Percentiles rank a stretch among this genome's conserved stretches.
phyloP scores from a whole-genome alignment of 2,113 vertebrate genomes.

The Lepus timidus region DNA sequence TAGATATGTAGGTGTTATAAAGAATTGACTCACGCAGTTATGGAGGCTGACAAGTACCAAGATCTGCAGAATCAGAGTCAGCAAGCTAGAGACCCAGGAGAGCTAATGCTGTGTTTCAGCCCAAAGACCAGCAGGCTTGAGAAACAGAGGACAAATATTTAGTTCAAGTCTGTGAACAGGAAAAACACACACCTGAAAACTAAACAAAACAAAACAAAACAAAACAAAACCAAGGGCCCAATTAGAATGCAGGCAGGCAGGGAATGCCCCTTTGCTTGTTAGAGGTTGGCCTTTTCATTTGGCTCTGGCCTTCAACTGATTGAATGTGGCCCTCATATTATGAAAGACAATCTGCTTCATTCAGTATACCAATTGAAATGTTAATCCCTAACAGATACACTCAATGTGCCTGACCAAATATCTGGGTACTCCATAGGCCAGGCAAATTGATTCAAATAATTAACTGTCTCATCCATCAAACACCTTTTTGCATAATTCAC shows the following conservation, averaged over 20 bases:
- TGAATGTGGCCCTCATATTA: background rate
- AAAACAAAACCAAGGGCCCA: background rate
- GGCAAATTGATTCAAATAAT: background rate
- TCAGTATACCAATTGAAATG: background rate
- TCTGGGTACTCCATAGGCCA: background rate
- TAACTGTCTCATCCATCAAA: background rate
- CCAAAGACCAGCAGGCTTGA: background rate
- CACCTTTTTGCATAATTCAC: background rate
- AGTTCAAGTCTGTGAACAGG: background rate
- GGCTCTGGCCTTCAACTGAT: background rate
- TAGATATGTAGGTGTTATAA: background rate
- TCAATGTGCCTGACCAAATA: conserved; percentile 3
- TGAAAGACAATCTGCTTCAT: background rate
- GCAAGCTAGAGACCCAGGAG: background rate
- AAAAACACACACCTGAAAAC: background rate
- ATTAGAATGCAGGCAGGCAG: background rate
- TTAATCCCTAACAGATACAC: background rate
- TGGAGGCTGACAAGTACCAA: background rate
- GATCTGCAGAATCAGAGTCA: background rate
- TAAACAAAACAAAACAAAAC: no score
- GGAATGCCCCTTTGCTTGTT: background rate
- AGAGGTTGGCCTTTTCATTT: background rate
- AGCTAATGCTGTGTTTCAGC: background rate
- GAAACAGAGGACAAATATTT: background rate
- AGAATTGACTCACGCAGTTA: background rate